These are phyloP conservation scores for Listrodromus nycthemerus DNA, from an alignment of 2,888 invertebrate species.

Conservation along the genomic window DNA sequence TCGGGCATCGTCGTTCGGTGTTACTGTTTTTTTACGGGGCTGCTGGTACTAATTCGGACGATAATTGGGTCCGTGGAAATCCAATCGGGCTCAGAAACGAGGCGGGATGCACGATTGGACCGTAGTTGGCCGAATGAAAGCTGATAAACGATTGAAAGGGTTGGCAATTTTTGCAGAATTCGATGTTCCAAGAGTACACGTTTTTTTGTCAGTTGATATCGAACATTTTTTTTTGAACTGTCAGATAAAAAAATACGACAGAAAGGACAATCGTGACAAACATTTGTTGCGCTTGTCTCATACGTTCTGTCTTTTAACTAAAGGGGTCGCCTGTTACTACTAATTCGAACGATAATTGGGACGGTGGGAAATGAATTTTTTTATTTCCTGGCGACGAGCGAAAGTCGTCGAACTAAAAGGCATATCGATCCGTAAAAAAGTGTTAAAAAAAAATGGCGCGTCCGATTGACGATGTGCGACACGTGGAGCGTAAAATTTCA, in stretches of 20 bases:
- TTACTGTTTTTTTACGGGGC: background rate
- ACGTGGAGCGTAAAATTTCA: slow-evolving; percentile 74
- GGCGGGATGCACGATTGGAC: background rate
- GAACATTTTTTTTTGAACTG: too few relatives aligned
- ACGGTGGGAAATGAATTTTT: background rate
- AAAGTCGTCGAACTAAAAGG: slow-evolving; percentile 36
- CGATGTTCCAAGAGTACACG: too few relatives aligned
- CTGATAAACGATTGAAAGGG: too few relatives aligned
- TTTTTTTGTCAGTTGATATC: too few relatives aligned
- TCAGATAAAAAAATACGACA: too few relatives aligned
- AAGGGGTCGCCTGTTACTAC: background rate
- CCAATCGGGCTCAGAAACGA: background rate
- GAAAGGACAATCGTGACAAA: too few relatives aligned
- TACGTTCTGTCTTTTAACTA: too few relatives aligned
- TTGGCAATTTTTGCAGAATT: too few relatives aligned
- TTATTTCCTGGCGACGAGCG: slow-evolving; percentile 29
- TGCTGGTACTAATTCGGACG: background rate
- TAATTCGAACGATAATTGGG: background rate
- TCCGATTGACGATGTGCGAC: slow-evolving; percentile 49
- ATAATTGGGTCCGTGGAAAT: background rate
- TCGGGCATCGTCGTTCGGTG: background rate
- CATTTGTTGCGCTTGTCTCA: too few relatives aligned
- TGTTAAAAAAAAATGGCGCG: slow-evolving; percentile 8
- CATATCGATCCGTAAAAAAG: slow-evolving; percentile 21
- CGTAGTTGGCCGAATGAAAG: background rate